These are phyloP conservation scores for Cebidichthys violaceus DNA, from an alignment of 2,113 vertebrate species.

Conservation along the genomic window DNA sequence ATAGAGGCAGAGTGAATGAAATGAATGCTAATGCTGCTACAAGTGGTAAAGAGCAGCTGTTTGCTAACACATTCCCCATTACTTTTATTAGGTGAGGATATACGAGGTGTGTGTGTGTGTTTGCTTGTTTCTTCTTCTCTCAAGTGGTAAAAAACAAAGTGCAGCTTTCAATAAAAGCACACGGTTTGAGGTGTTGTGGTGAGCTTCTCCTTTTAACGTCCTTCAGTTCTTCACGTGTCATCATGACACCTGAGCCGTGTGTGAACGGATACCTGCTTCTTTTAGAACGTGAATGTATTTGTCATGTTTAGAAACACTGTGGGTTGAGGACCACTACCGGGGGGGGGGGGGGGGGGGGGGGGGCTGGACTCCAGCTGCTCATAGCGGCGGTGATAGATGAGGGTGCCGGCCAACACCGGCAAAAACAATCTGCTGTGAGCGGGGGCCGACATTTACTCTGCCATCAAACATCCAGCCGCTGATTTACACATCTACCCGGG, in stretches of 20 bases:
- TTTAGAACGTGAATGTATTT: constrained; percentile 18
- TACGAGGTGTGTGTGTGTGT: not conserved
- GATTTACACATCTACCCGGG: constrained; percentile 61
- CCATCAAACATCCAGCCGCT: constrained; percentile 70
- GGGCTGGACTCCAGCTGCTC: constrained; percentile 52
- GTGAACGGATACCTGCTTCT: not conserved
- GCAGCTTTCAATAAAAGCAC: not conserved
- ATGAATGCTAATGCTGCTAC: not conserved
- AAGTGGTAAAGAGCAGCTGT: not conserved
- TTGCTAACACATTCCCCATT: not conserved
- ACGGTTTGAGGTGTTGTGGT: not conserved
- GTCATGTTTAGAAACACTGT: constrained; percentile 23
- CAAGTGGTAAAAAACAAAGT: not conserved
- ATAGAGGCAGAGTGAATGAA: not conserved
- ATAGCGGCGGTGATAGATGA: constrained; percentile 73
- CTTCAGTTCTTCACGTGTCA: not conserved
- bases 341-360: too few relatives aligned
- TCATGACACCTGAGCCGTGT: not conserved
- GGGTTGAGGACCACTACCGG: constrained; percentile 20
- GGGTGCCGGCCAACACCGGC: constrained; percentile 71
- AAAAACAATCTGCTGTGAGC: constrained; percentile 73
- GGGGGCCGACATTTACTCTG: constrained; percentile 65
- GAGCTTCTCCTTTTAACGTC: not conserved
- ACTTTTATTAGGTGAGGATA: not conserved
- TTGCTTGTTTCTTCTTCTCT: not conserved